These are phyloP conservation scores for Montipora foliosa DNA, from an alignment of 64 coral and sea anemone species.

Conservation along the genomic window DNA sequence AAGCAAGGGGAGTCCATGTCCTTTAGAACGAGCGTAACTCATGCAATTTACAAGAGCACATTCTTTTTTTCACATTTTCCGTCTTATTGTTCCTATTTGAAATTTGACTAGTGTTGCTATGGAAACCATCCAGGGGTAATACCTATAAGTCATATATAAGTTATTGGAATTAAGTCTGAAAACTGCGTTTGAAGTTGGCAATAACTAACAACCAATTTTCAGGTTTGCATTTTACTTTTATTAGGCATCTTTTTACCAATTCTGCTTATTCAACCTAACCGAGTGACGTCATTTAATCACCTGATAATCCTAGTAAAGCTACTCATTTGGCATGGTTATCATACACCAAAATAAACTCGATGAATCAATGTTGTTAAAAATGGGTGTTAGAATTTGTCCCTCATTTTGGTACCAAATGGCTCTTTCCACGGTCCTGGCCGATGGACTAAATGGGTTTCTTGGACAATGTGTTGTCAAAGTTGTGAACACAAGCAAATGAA, in stretches of 20 bases:
- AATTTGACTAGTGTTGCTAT: background rate
- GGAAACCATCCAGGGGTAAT: background rate
- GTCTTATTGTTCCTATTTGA: background rate
- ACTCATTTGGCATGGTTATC: constrained; percentile 26
- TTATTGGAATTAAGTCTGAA: background rate
- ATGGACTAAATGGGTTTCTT: background rate
- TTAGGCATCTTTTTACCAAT: constrained; percentile 1
- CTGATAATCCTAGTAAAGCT: constrained; percentile 35
- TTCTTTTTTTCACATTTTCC: background rate
- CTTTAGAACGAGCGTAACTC: too few species aligned
- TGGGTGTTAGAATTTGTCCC: background rate
- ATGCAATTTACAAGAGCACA: background rate
- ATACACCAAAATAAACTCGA: constrained; percentile 46
- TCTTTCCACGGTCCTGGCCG: background rate
- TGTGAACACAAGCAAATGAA: too few species aligned
- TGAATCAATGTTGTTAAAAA: constrained; percentile 12
- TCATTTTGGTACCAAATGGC: background rate
- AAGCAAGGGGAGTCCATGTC: too few species aligned
- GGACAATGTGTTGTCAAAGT: too few species aligned
- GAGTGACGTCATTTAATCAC: constrained; percentile 60
- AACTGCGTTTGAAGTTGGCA: background rate
- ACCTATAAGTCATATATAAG: background rate
- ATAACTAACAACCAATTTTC: background rate
- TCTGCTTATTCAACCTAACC: background rate
- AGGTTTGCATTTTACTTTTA: background rate